Evolutionary conservation across 2,888 invertebrate genomes (phyloP).

Genomic region (Furcula furcula): DNA sequence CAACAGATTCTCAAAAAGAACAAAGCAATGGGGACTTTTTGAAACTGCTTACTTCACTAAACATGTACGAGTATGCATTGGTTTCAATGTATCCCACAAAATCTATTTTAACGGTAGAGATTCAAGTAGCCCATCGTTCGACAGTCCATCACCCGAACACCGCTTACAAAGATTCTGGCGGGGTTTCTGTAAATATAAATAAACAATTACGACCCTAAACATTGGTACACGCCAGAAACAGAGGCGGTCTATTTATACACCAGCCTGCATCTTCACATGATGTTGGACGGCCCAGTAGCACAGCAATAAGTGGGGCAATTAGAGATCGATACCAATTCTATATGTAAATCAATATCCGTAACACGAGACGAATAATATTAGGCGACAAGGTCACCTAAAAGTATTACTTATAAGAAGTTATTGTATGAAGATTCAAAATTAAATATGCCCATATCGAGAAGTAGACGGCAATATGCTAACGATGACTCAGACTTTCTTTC

Average conservation of each 20-base stretch:
- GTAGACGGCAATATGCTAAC: too few relatives aligned
- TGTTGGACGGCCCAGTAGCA: conserved; percentile 11
- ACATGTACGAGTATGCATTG: too few relatives aligned
- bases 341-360: background rate
- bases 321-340: conserved; percentile 21
- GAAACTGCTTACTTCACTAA: too few relatives aligned
- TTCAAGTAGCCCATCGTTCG: conserved; percentile 4
- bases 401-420: too few relatives aligned
- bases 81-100: background rate
- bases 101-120: background rate
- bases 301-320: conserved; percentile 31
- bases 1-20: too few relatives aligned
- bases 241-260: conserved; percentile 25
- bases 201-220: conserved; percentile 29
- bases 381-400: too few relatives aligned
- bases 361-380: too few relatives aligned
- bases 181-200: conserved; percentile 26
- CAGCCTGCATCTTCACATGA: conserved; percentile 19
- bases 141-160: conserved; percentile 11
- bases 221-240: conserved; percentile 23
- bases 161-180: conserved; percentile 11
- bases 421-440: too few relatives aligned
- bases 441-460: too few relatives aligned
- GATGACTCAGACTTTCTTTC: too few relatives aligned
- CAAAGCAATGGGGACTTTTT: too few relatives aligned